Percentiles rank a stretch among this genome's conserved stretches.
Conservation (phyloP, 1,140 invertebrate genomes). For the Pseudomyrmex flavicornis region DNA sequence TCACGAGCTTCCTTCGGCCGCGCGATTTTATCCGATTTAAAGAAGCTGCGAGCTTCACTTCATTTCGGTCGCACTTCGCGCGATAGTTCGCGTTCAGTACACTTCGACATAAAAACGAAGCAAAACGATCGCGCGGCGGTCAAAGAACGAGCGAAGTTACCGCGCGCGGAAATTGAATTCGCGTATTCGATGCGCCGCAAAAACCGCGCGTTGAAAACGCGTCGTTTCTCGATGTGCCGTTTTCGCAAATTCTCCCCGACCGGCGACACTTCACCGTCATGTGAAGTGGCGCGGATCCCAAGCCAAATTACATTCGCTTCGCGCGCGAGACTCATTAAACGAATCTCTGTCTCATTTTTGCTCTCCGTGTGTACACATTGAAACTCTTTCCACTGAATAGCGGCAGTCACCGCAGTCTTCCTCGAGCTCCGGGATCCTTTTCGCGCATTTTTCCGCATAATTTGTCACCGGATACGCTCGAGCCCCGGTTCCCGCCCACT, state of each 20-base stretch:
- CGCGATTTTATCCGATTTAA: constrained; percentile 30
- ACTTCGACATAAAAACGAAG: constrained; percentile 20
- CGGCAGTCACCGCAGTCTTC: constrained; percentile 44
- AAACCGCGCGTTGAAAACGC: constrained; percentile 37
- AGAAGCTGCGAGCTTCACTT: constrained; percentile 6
- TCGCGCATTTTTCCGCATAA: constrained; percentile 68
- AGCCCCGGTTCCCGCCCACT: constrained; percentile 30
- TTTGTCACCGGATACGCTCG: constrained; percentile 65
- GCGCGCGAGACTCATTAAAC: constrained; percentile 68
- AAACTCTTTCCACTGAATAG: constrained; percentile 42
- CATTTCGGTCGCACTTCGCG: constrained; percentile 18
- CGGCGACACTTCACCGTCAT: constrained; percentile 36
- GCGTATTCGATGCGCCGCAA: constrained; percentile 42
- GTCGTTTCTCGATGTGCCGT: constrained; percentile 15
- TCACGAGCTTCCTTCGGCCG: constrained; percentile 4
- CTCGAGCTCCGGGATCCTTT: constrained; percentile 60
- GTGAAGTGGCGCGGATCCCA: constrained; percentile 57
- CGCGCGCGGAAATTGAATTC: constrained; percentile 56
- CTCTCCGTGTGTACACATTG: constrained; percentile 65
- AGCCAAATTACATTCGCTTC: constrained; percentile 57
- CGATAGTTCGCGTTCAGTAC: constrained; percentile 26
- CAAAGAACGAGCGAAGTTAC: constrained; percentile 38
- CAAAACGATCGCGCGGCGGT: constrained; percentile 31
- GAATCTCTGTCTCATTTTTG: constrained; percentile 6
- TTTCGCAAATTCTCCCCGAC: constrained; percentile 45